phyloP scores from a whole-genome alignment of 2,113 vertebrate genomes.

The Ranitomeya imitator region DNA sequence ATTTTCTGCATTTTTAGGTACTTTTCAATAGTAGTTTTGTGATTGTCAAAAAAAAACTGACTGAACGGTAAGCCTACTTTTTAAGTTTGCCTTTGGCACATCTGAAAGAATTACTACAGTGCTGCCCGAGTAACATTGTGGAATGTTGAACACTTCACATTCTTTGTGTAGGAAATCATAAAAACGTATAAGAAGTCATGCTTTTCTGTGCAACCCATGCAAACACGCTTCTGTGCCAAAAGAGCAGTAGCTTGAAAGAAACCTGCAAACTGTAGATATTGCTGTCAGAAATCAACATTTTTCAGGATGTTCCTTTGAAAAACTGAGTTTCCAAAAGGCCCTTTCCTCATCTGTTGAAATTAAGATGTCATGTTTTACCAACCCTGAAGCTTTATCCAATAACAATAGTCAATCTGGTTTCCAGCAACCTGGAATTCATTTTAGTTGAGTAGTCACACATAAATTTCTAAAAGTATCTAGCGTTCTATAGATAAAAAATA shows the following conservation, averaged over 20 bases:
- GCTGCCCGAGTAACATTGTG: background rate
- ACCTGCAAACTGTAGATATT: background rate
- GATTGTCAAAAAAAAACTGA: background rate
- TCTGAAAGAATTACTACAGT: background rate
- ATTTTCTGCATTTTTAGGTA: background rate
- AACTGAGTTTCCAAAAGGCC: background rate
- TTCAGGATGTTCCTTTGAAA: background rate
- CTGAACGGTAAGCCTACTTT: background rate
- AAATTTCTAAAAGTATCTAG: background rate
- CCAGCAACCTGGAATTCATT: background rate
- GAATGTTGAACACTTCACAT: background rate
- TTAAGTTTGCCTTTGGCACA: background rate
- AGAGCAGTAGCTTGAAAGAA: background rate
- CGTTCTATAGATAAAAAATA: too few relatives aligned
- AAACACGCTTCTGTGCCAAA: background rate
- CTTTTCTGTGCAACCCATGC: background rate
- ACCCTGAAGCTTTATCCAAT: background rate
- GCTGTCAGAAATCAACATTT: background rate
- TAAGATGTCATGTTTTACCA: background rate
- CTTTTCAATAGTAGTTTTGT: background rate
- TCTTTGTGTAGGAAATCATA: background rate
- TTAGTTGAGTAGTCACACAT: background rate
- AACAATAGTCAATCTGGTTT: background rate
- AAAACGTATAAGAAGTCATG: background rate
- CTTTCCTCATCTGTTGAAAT: background rate